Evolutionary conservation across 2,888 invertebrate species (phyloP), one percentile per base, ranked within the genome.

Genomic region (Philopedon plagiatum): DNA sequence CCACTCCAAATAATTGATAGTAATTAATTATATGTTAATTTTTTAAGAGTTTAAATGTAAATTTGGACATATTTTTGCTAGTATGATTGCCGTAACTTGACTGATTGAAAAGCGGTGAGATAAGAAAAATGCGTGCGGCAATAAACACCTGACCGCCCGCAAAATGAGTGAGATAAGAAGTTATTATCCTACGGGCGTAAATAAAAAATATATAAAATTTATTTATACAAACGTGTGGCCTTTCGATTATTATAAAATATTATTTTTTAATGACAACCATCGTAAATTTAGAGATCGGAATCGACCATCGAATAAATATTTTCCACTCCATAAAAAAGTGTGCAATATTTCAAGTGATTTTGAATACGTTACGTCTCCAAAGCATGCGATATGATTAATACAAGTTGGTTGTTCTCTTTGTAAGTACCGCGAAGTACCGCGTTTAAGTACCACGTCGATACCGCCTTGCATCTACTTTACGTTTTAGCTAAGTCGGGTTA

Each of bases 311-410:
- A 26, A 29, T 54, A 54, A 54, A 54, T 54, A 29, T 29, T 54
- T 71, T 18, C 37, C 49, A 29, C 7, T 39, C 41, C 11, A 60
- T 49, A 71, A 68, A 71, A 73, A 68, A 68, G 73, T 73, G 73
- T 73, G 68, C 68, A 68, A 73, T 73, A 73, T 68, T 73, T 73
- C 68, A 73, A 76, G 77, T 69, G 73, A 76, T 78, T 78, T 74
- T 67, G 74, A 77, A 75, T 75, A 75, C 75, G 76, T 79, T 80
- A 80, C 80, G 78, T 77, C 77, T 76, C 77, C 75, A 76, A 76
- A 83, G 81, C 85, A 85, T 85, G 85, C 85, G 80, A 85, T 85
- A 85, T 85, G 85, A 85, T 85, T 85, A 85, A 85, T 85, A 83
- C 51, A 73, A 73, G 73, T 73, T 68, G 73, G 64, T 63, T 60